Evolutionary conservation across 1,140 invertebrate genomes (phyloP), one percentile per base, ranked within the genome.

Genomic region (Oedothorax gibbosus): DNA sequence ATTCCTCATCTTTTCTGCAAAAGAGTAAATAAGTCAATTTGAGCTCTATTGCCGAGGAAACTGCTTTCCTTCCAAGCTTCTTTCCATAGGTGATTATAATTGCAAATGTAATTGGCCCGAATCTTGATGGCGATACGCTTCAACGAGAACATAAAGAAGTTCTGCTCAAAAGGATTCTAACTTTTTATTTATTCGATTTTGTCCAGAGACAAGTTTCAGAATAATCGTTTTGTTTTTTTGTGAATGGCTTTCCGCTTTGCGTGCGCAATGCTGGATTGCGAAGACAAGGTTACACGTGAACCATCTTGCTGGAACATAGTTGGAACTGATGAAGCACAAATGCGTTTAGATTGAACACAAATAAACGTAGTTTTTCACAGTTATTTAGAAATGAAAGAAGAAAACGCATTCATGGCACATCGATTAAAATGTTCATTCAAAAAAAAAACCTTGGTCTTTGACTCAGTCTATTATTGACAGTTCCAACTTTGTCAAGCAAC

Each of bases 201-300:
- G 35, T 35, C 35, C 35, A 35, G 35, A 35, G 35, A 35, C 35
- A 54, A 65, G 64, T 15, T 79, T 79, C 35, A 54, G 64, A 66
- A 53, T 79, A 68, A 68, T 79, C 77, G 57, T 68, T 68, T 53
- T 68, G 76, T 79, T 79, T 66, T 79, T 79, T 79, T 56, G 50
- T 54, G 15, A 15, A 79, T 53, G 62, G 53, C 68, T 79, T 79
- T 68, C 77, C 77, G 64, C 77, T 68, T 35, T 79, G 77, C 77
- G 77, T 79, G 77, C 18, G 18, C 14, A 20, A 68, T 54, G 64
- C 57, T 68, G 62, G 66, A 66, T 54, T 14, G 64, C 53, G 49
- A 12, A 79, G 66, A 79, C 77, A 79, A 79, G 77, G 77, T 79
- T 79, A 79, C 68, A 12, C 50, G 62, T n/a, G 62, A 79, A 79